phyloP scores from a whole-genome alignment of 2,113 vertebrate species.

The Phrynocephalus versicolor region DNA sequence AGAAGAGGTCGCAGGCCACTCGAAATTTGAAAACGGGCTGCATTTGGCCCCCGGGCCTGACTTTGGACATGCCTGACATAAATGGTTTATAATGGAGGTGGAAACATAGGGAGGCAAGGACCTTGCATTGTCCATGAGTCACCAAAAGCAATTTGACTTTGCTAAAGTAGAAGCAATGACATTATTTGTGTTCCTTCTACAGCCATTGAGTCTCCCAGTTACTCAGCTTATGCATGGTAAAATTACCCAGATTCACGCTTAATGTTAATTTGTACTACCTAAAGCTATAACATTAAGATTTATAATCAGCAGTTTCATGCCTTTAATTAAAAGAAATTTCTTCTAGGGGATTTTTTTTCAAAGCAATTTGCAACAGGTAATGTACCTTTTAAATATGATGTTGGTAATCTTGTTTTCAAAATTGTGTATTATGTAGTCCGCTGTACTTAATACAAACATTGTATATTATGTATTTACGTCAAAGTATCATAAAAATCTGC shows the following conservation, averaged over 20 bases:
- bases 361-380: constrained; percentile 46
- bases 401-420: neutral
- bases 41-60: too few relatives aligned
- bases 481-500: neutral
- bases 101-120: too few relatives aligned
- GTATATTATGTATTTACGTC: neutral
- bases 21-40: too few relatives aligned
- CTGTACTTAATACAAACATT: too few relatives aligned
- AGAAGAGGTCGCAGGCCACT: too few relatives aligned
- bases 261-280: neutral
- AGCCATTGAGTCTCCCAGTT: neutral
- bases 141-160: neutral
- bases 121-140: too few relatives aligned
- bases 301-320: neutral
- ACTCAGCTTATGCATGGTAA: neutral
- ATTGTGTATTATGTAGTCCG: neutral
- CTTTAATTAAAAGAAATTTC: constrained; percentile 23
- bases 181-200: neutral
- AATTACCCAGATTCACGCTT: neutral
- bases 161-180: neutral
- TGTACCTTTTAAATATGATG: constrained; percentile 46
- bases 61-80: too few relatives aligned
- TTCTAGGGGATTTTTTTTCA: constrained; percentile 44
- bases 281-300: neutral
- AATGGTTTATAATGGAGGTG: too few relatives aligned